phyloP scores from a whole-genome alignment of 2,797 vertebrate genomes.

The Hypotaenidia philippensis region DNA sequence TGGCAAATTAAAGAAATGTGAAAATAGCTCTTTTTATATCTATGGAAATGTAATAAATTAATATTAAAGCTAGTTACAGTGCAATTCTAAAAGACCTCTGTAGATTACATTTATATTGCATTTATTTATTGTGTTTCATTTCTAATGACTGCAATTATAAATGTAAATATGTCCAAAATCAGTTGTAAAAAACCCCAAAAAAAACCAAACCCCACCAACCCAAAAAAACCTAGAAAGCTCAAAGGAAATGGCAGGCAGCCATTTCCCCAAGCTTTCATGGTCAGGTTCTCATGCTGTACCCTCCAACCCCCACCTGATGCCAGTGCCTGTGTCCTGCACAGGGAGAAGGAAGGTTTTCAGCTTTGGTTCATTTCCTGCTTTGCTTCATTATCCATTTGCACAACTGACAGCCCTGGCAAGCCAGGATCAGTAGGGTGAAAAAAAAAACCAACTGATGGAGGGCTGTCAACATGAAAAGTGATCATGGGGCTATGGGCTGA shows the following conservation, averaged over 20 bases:
- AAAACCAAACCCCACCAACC: too few relatives aligned
- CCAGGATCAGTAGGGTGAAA: background rate
- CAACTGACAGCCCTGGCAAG: background rate
- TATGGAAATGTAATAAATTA: constrained; percentile 63
- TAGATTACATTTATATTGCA: constrained; percentile 65
- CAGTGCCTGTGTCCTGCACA: background rate
- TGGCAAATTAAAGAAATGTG: constrained; percentile 48
- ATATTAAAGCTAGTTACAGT: constrained; percentile 40
- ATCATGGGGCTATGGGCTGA: background rate
- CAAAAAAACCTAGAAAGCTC: background rate
- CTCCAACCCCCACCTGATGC: background rate
- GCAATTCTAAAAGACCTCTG: background rate
- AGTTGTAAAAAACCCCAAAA: background rate
- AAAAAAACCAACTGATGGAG: background rate
- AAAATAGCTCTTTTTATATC: constrained; percentile 49
- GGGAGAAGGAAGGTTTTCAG: background rate
- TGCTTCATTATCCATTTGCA: background rate
- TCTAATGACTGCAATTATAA: constrained; percentile 63
- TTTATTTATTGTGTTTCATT: constrained; percentile 25
- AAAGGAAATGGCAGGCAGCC: background rate
- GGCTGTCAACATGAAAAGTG: background rate
- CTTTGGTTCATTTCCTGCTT: background rate
- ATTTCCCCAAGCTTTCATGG: background rate
- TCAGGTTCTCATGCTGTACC: background rate
- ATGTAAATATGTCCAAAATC: constrained; percentile 32